Percentiles rank a stretch among this genome's conserved stretches.
Conservation (phyloP, 2,797 vertebrate species). For the Melanotaenia trifasciata region DNA sequence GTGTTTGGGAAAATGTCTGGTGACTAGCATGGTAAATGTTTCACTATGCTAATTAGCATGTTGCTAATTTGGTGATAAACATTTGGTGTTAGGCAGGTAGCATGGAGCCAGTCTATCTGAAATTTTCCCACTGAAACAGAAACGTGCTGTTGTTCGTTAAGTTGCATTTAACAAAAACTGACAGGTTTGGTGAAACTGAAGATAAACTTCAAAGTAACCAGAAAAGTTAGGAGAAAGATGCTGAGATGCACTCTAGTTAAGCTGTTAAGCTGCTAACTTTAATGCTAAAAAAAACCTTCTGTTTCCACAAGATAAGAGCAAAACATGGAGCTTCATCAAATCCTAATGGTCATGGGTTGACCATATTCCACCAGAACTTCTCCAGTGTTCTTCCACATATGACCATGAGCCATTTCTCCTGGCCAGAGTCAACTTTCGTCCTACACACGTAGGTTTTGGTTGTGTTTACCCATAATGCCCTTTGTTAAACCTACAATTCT, state of each 20-base stretch:
- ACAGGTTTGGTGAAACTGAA: too few relatives aligned
- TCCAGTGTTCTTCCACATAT: too few relatives aligned
- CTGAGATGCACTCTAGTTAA: conserved; percentile 7
- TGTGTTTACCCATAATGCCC: too few relatives aligned
- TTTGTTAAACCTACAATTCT: too few relatives aligned
- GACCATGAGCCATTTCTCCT: too few relatives aligned
- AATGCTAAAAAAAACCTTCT: not conserved
- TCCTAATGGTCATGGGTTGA: too few relatives aligned
- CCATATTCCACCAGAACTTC: too few relatives aligned
- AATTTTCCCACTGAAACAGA: not conserved
- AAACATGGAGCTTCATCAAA: too few relatives aligned
- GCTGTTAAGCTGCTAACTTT: not conserved
- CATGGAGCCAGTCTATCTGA: not conserved
- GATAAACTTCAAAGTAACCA: too few relatives aligned
- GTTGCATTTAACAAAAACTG: not conserved
- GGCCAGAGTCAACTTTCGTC: too few relatives aligned
- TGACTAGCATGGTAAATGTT: not conserved
- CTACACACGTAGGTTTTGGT: too few relatives aligned
- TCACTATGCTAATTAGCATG: not conserved
- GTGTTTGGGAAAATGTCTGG: not conserved
- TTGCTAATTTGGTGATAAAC: not conserved
- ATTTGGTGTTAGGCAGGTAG: not conserved
- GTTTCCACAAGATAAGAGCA: too few relatives aligned
- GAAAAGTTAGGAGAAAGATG: not conserved
- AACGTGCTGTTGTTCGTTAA: not conserved